Evolutionary conservation across 1,140 invertebrate species (phyloP), one percentile per base, ranked within the genome.

Genomic region (Brachionus koreanus): DNA sequence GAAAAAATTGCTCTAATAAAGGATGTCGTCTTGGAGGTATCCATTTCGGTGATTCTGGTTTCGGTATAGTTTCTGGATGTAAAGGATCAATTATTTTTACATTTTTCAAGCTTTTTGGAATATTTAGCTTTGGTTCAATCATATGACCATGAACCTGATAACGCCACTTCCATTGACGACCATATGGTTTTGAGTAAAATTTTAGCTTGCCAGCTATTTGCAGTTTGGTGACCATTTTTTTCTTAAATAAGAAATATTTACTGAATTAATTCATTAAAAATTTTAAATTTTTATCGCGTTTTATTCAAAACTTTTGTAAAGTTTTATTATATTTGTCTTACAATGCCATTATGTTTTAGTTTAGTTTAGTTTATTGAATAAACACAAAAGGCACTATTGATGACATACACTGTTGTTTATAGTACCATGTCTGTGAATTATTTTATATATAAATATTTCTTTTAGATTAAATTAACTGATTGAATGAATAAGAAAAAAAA

Each of bases 131-230:
- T 49, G 79, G 79, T 42, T 82, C 79, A 16, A 52, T 12, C 57
- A 82, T 65, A 7, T 82, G 29, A 39, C 79, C 79, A 25, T 82
- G 57, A n/a, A 49, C 65, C 37, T 82, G 79, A 5, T 82, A 82
- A 5, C 57, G 35, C 57, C 79, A 82, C 29, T 82, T 82, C 79
- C 79, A 82, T 82, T 82, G 79, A 29, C 79, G 61, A 49, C 57
- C 57, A 42, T 65, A 82, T 13, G 79, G 79, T 67, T 82, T 82
- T 13, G 79, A 79, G 25, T 79, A 79, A 23, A 79, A 79, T 37
- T 79, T 79, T 5, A 79, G 49, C 13, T 79, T 79, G 3, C 76
- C 76, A 23, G 49, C 61, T 79, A 79, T 79, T 65, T 79, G 76
- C 35, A 79, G 35, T 79, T 79, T 79, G n/a, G 76, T 79, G 5